A percentile compares a stretch with the other conserved stretches of the same genome.
Evolutionary conservation across 2,888 invertebrate species (phyloP).

Genomic region (Lasioglossum figueresi): DNA sequence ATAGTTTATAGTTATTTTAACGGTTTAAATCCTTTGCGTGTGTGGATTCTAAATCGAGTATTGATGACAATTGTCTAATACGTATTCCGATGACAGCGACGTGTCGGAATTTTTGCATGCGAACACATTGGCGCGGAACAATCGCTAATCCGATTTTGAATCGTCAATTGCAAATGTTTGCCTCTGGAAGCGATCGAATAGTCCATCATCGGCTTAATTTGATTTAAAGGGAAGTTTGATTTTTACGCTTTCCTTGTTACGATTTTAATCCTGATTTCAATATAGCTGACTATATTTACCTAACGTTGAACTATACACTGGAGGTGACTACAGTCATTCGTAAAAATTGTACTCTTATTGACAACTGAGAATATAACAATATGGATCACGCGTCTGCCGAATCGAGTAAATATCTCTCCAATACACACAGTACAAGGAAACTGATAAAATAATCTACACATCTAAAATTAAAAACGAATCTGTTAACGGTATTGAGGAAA

Average conservation of each 20-base stretch:
- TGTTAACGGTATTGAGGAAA: neutral
- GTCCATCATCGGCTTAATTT: neutral
- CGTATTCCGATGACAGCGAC: neutral
- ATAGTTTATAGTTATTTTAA: neutral
- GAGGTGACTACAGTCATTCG: neutral
- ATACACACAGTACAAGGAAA: neutral
- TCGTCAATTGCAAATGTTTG: neutral
- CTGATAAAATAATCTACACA: neutral
- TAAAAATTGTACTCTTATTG: neutral
- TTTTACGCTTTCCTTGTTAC: neutral
- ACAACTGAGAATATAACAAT: too few relatives aligned
- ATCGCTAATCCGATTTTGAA: slow-evolving; percentile 1
- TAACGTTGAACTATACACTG: neutral
- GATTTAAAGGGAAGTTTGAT: neutral
- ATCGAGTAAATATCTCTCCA: neutral
- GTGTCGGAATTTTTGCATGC: neutral
- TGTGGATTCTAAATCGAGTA: neutral
- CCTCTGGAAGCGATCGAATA: neutral
- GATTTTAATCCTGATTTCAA: neutral
- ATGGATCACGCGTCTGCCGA: neutral
- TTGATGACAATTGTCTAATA: neutral
- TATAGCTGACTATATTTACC: neutral
- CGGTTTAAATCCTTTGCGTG: neutral
- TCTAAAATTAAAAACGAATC: too few relatives aligned
- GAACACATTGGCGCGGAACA: neutral